These are phyloP conservation scores for Champsocephalus esox DNA, from an alignment of 2,797 vertebrate species.

Conservation along the genomic window DNA sequence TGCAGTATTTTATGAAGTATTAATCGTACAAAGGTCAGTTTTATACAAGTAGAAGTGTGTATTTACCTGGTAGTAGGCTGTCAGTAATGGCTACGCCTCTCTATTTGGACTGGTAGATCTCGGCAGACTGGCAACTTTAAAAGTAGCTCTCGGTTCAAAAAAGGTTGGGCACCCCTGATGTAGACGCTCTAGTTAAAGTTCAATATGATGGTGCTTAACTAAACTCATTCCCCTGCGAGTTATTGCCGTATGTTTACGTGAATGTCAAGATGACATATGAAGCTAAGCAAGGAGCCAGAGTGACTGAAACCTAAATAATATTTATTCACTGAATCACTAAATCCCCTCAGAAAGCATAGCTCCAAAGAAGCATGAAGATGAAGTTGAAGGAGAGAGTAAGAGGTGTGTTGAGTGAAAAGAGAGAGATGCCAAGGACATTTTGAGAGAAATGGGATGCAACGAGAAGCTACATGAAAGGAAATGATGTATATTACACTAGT, in stretches of 20 bases:
- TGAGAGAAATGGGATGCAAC: constrained; percentile 70
- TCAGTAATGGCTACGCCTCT: no score
- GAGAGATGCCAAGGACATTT: constrained; percentile 64
- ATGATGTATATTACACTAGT: constrained; percentile 74
- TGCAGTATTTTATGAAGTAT: no score
- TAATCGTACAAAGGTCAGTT: no score
- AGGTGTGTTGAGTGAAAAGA: constrained; percentile 34
- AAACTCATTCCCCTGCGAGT: neutral
- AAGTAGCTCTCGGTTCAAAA: no score
- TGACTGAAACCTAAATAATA: constrained; percentile 43
- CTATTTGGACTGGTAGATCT: no score
- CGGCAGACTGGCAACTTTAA: no score
- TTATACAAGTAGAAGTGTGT: no score
- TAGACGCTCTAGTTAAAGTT: constrained; percentile 13
- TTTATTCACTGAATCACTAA: constrained; percentile 41
- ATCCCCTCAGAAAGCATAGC: constrained; percentile 22
- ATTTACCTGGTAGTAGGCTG: no score
- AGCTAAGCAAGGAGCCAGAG: constrained; percentile 22
- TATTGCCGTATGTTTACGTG: constrained; percentile 14
- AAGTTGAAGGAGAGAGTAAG: constrained; percentile 36
- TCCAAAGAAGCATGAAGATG: constrained; percentile 18
- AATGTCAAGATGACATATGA: constrained; percentile 6
- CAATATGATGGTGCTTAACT: neutral
- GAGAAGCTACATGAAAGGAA: constrained; percentile 77
- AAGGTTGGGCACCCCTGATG: no score